phyloP scores from a whole-genome alignment of 2,113 vertebrate genomes.

The Cepphus grylle region DNA sequence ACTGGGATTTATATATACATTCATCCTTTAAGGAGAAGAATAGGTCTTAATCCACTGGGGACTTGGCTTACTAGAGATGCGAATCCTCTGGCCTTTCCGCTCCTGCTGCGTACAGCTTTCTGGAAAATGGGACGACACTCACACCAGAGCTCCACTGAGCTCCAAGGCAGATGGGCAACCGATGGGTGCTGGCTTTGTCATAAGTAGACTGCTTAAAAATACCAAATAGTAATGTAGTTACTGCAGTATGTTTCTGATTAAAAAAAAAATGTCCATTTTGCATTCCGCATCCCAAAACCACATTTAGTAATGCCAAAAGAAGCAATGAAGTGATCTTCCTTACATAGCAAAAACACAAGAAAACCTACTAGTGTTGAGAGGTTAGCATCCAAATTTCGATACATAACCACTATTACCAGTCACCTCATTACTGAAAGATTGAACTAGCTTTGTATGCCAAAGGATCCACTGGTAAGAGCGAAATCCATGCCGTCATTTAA shows the following conservation, averaged over 20 bases:
- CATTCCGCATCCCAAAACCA: background rate
- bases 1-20: slow-evolving; percentile 49
- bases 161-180: background rate
- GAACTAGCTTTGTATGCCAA: background rate
- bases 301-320: slow-evolving; percentile 13
- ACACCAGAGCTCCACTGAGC: background rate
- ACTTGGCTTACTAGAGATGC: slow-evolving; percentile 26
- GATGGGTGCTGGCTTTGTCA: background rate
- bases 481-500: background rate
- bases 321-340: slow-evolving; percentile 1
- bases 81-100: slow-evolving; percentile 35
- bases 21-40: slow-evolving; percentile 69
- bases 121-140: background rate
- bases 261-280: slow-evolving; percentile 15
- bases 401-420: background rate
- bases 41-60: slow-evolving; percentile 39
- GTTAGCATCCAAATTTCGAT: background rate
- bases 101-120: background rate
- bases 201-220: slow-evolving; percentile 5
- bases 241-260: slow-evolving; percentile 17
- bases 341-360: background rate
- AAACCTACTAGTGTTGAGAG: background rate
- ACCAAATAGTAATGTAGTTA: background rate
- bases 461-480: background rate
- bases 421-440: background rate